Evolutionary conservation across 1,140 invertebrate genomes (phyloP).

Genomic region (Apis laboriosa): DNA sequence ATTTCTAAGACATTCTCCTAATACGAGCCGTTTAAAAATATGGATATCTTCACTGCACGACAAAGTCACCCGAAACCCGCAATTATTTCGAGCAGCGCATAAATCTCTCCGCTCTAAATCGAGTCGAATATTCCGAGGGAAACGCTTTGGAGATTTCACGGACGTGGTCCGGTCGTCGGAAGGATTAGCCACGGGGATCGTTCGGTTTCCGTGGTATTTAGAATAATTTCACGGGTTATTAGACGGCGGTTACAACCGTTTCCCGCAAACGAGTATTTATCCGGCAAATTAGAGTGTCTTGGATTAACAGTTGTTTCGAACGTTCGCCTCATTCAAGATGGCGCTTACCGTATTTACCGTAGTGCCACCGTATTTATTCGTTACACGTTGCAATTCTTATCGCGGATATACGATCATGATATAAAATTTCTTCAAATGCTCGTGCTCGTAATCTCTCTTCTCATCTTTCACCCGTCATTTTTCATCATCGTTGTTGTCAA

Average conservation of each 20-base stretch:
- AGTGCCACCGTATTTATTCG: neutral
- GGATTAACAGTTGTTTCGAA: neutral
- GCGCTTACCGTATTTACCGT: neutral
- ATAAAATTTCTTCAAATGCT: too few relatives aligned
- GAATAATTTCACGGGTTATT: conserved; percentile 69
- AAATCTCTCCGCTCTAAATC: conserved; percentile 6
- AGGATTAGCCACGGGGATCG: conserved; percentile 52
- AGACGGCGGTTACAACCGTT: conserved; percentile 22
- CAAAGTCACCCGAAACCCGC: neutral
- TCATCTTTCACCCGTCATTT: too few relatives aligned
- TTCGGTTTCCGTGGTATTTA: conserved; percentile 34
- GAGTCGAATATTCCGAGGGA: neutral
- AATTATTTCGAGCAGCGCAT: conserved; percentile 24
- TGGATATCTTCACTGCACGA: neutral
- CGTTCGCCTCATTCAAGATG: neutral
- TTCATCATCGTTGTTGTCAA: too few relatives aligned
- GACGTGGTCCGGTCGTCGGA: conserved; percentile 25
- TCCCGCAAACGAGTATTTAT: conserved; percentile 41
- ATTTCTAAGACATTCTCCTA: neutral
- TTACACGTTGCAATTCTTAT: neutral
- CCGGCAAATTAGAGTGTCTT: conserved; percentile 48
- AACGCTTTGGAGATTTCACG: conserved; percentile 24
- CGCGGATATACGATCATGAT: too few relatives aligned
- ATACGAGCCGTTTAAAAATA: neutral
- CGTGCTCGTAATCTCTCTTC: too few relatives aligned